A percentile compares a stretch with the other conserved stretches of the same genome.
Conservation (phyloP, 2,113 vertebrate species). For the Bostrychus sinensis region DNA sequence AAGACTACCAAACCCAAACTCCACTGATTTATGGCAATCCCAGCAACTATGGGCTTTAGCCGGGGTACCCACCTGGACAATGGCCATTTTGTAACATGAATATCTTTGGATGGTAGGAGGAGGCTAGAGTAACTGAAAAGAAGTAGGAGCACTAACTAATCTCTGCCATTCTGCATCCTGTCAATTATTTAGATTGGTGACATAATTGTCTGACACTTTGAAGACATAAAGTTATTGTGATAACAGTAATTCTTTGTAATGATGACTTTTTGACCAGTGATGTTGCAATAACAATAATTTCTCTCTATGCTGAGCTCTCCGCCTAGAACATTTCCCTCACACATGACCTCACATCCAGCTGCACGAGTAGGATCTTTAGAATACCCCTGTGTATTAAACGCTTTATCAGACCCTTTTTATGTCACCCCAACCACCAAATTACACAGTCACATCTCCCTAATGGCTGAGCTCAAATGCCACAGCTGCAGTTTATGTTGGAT, state of each 20-base stretch:
- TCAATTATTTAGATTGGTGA: neutral
- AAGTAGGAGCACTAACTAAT: too few species aligned
- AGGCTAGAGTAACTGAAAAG: too few species aligned
- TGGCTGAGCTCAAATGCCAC: constrained; percentile 27
- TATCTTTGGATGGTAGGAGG: too few species aligned
- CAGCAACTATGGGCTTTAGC: too few species aligned
- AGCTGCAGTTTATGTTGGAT: constrained; percentile 31
- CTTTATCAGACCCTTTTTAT: constrained; percentile 12
- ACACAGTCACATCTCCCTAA: constrained; percentile 10
- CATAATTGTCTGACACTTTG: neutral
- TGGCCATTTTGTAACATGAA: too few species aligned
- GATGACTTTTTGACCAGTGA: neutral
- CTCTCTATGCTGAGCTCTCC: neutral
- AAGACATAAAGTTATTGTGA: neutral
- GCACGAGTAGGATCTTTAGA: constrained; percentile 1
- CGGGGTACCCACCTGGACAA: too few species aligned
- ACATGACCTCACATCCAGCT: constrained; percentile 27
- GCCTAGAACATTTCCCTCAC: constrained; percentile 16
- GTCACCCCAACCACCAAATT: constrained; percentile 21
- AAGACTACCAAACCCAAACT: too few species aligned
- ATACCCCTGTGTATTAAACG: neutral
- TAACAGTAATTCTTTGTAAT: too few species aligned
- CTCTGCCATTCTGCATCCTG: too few species aligned
- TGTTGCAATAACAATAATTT: neutral
- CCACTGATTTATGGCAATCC: too few species aligned